Conservation (phyloP, 2,797 vertebrate genomes). For the Uromys caudimaculatus region DNA sequence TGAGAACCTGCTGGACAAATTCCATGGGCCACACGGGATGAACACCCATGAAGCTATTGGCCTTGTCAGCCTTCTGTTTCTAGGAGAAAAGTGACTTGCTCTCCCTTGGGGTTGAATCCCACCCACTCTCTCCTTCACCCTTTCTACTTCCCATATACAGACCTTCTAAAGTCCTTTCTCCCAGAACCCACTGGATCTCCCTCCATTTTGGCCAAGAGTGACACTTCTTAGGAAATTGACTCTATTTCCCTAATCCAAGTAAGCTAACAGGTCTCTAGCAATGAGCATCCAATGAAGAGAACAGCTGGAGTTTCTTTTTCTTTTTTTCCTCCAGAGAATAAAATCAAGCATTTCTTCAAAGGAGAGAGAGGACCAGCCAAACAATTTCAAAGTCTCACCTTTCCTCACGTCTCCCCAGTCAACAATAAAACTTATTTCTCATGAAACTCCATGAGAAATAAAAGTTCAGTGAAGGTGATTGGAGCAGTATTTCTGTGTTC, state of each 20-base stretch:
- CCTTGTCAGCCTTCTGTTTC: background rate
- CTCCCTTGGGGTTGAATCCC: background rate
- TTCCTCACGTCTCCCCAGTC: background rate
- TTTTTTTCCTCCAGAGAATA: background rate
- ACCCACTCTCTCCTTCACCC: background rate
- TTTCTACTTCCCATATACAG: background rate
- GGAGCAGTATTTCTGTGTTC: background rate
- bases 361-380: background rate
- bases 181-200: background rate
- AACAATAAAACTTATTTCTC: slow-evolving; percentile 43
- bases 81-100: background rate
- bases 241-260: background rate
- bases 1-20: slow-evolving; percentile 78
- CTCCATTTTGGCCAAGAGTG: background rate
- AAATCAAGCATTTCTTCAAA: slow-evolving; percentile 29
- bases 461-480: background rate
- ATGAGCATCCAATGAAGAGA: background rate
- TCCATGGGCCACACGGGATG: slow-evolving; percentile 83
- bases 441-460: slow-evolving; percentile 37
- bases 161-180: background rate
- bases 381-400: slow-evolving; percentile 40
- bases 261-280: slow-evolving; percentile 9
- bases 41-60: slow-evolving; percentile 37
- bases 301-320: background rate
- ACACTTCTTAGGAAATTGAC: background rate